These are phyloP conservation scores for Nasalis larvatus DNA, from an alignment of 2,113 vertebrate genomes.

Conservation along the genomic window DNA sequence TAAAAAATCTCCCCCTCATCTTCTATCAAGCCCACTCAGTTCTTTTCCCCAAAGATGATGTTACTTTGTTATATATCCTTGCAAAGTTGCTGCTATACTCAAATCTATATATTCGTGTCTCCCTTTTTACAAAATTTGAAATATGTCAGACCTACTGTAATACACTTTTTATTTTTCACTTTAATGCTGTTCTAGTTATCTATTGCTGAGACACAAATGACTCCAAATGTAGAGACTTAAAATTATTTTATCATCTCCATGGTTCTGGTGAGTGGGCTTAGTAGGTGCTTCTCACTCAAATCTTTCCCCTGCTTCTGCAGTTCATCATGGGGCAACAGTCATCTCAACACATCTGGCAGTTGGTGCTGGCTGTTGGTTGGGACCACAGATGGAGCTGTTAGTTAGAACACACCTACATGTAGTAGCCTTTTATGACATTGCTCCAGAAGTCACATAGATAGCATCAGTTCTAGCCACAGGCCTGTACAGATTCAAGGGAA, in stretches of 20 bases:
- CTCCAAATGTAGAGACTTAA: background rate
- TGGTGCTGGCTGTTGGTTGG: background rate
- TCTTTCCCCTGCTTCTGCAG: background rate
- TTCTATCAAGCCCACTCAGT: background rate
- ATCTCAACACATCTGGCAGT: background rate
- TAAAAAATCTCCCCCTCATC: background rate
- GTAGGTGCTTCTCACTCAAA: background rate
- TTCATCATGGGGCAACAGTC: background rate
- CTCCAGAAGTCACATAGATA: background rate
- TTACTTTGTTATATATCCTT: background rate
- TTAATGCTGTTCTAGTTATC: background rate
- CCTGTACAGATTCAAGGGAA: background rate
- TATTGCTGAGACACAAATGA: background rate
- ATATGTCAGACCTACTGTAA: background rate
- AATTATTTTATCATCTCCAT: background rate
- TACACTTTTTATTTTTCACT: background rate
- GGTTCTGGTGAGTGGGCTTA: background rate
- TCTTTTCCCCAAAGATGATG: background rate
- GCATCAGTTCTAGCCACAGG: background rate
- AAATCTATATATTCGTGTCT: background rate
- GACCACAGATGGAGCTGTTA: background rate
- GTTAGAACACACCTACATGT: background rate
- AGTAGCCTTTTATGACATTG: background rate
- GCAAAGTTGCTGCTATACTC: background rate
- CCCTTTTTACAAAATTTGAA: background rate